These are phyloP conservation scores for Andricus curvator DNA, from an alignment of 2,888 invertebrate genomes.

Conservation along the genomic window DNA sequence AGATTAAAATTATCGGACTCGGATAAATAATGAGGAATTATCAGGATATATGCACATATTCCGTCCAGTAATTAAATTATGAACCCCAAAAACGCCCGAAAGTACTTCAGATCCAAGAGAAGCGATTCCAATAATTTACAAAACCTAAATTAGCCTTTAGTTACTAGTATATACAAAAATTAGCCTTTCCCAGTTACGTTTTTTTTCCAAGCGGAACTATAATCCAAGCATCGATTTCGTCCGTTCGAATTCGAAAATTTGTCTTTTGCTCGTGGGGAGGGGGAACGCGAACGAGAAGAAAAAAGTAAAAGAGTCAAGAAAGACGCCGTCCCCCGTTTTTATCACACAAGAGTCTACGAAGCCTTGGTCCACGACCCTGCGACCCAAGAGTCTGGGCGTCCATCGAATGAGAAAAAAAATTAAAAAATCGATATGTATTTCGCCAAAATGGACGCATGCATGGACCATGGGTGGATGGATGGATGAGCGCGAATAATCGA, in stretches of 20 bases:
- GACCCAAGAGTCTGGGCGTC: slow-evolving; percentile 48
- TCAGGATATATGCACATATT: background rate
- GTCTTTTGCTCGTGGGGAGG: background rate
- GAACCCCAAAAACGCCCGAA: background rate
- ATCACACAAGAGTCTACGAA: slow-evolving; percentile 74
- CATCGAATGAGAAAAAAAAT: slow-evolving; percentile 49
- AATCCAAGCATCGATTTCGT: background rate
- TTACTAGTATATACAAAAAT: slow-evolving; percentile 1
- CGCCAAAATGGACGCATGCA: slow-evolving; percentile 27
- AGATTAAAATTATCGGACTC: no score
- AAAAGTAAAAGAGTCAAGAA: slow-evolving; percentile 21
- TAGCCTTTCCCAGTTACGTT: background rate
- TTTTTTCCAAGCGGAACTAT: background rate
- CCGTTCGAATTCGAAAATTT: slow-evolving; percentile 10
- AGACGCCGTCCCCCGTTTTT: slow-evolving; percentile 68
- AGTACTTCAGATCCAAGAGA: background rate
- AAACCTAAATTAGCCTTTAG: background rate
- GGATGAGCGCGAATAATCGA: slow-evolving; percentile 41
- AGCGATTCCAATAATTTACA: slow-evolving; percentile 8
- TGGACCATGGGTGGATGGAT: slow-evolving; percentile 20
- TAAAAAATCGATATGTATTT: slow-evolving; percentile 43
- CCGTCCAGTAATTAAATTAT: background rate
- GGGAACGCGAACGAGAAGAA: slow-evolving; percentile 9
- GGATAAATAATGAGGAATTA: no score
- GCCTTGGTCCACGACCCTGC: slow-evolving; percentile 41